Evolutionary conservation across 2,888 invertebrate species (phyloP).

Genomic region (Serrognathus titanus): DNA sequence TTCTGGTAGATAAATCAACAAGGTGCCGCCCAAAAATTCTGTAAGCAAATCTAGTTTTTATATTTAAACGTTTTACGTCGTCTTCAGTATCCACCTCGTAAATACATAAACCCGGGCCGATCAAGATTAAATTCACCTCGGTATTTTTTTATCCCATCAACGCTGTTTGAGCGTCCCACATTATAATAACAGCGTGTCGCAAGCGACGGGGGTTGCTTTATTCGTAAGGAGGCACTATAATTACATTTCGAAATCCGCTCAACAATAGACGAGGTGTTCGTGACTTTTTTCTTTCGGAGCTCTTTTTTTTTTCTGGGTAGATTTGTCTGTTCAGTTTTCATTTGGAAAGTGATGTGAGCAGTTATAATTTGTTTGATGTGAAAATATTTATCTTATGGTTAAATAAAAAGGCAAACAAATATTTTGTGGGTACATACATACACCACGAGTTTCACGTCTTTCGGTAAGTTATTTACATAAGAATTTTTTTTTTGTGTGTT

Average conservation of each 20-base stretch:
- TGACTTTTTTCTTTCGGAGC: constrained; percentile 1
- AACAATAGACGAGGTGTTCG: constrained; percentile 3
- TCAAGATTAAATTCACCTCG: constrained; percentile 15
- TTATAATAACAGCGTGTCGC: not conserved
- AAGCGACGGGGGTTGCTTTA: constrained; percentile 7
- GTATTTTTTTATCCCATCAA: constrained; percentile 8
- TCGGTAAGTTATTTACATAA: constrained; percentile 2
- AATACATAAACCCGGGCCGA: constrained; percentile 8
- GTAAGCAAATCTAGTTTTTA: not conserved
- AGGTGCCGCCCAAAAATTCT: not conserved
- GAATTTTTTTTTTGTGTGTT: not conserved
- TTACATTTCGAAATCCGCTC: constrained; percentile 3
- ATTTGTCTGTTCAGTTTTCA: not conserved
- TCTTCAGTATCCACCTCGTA: not conserved
- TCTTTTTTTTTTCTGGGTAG: not conserved
- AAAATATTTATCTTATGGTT: not conserved
- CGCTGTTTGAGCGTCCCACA: constrained; percentile 2
- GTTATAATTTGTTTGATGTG: not conserved
- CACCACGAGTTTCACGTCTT: not conserved
- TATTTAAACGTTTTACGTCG: not conserved
- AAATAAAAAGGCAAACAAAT: not conserved
- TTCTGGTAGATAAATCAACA: constrained; percentile 3
- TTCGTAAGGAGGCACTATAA: constrained; percentile 5
- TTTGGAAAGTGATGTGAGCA: not conserved
- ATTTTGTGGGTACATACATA: not conserved